These are phyloP conservation scores for Anaspis maculata DNA, from an alignment of 2,888 invertebrate species.

Conservation along the genomic window DNA sequence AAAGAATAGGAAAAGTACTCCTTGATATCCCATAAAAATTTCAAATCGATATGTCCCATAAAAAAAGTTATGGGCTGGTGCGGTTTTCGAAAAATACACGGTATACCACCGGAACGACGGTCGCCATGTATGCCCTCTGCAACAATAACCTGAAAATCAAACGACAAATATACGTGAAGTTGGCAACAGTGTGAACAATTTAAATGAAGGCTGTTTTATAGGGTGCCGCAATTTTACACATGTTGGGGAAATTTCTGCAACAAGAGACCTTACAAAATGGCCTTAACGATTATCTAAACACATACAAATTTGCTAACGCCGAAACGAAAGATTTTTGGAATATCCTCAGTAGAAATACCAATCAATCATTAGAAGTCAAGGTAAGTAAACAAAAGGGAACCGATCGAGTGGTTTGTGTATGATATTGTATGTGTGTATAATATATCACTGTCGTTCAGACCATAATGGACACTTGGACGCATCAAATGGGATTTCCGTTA, in stretches of 20 bases:
- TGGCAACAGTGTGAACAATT: too few species aligned
- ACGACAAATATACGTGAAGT: too few species aligned
- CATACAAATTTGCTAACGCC: constrained; percentile 62
- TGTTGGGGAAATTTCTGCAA: constrained; percentile 62
- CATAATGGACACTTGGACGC: constrained; percentile 75
- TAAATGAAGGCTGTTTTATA: too few species aligned
- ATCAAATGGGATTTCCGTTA: constrained; percentile 76
- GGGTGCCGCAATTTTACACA: constrained; percentile 64
- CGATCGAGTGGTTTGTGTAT: constrained; percentile 2
- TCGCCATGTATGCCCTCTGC: too few species aligned
- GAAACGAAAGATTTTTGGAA: constrained; percentile 78
- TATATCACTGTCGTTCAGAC: constrained; percentile 40
- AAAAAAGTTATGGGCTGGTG: too few species aligned
- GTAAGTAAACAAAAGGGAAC: constrained; percentile 34
- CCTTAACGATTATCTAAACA: constrained; percentile 58
- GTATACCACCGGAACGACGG: too few species aligned
- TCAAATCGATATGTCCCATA: too few species aligned
- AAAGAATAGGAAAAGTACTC: too few species aligned
- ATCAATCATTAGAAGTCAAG: constrained; percentile 54
- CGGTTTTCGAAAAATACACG: too few species aligned
- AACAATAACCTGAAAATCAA: too few species aligned
- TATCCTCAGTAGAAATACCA: constrained; percentile 56
- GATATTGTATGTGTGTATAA: constrained; percentile 7
- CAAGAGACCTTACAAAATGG: constrained; percentile 56
- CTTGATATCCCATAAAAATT: too few species aligned